A percentile compares a stretch with the other conserved stretches of the same genome.
Evolutionary conservation across 2,888 invertebrate genomes (phyloP).

Genomic region (Autographa gamma): DNA sequence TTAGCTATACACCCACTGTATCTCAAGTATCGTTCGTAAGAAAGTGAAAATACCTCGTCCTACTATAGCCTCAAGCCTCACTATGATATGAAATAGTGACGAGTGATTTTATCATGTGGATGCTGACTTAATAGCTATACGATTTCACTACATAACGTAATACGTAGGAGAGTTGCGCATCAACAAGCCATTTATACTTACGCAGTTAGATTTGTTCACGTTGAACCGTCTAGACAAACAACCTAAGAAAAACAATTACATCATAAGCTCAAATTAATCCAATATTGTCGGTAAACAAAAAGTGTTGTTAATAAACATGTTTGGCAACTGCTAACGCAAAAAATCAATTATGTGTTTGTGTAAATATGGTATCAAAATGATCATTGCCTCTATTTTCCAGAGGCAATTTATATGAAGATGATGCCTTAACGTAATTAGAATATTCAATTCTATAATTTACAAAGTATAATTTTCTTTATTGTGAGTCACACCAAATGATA

Average conservation of each 20-base stretch:
- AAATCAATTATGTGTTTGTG: not conserved
- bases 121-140: not conserved
- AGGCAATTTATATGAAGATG: no score
- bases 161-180: not conserved
- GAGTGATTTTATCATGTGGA: not conserved
- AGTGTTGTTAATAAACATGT: not conserved
- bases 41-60: not conserved
- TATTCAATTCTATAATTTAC: no score
- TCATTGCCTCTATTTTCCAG: no score
- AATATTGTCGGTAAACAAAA: not conserved
- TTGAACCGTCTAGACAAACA: not conserved
- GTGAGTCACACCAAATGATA: not conserved
- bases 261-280: not conserved
- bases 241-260: not conserved
- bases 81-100: not conserved
- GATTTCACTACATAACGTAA: not conserved
- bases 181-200: not conserved
- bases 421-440: no score
- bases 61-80: not conserved
- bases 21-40: not conserved
- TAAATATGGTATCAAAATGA: not conserved
- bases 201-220: not conserved
- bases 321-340: not conserved
- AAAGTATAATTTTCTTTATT: not conserved
- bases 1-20: constrained; percentile 14